Conservation (phyloP, 2,797 vertebrate genomes). For the Tachyglossus aculeatus region DNA sequence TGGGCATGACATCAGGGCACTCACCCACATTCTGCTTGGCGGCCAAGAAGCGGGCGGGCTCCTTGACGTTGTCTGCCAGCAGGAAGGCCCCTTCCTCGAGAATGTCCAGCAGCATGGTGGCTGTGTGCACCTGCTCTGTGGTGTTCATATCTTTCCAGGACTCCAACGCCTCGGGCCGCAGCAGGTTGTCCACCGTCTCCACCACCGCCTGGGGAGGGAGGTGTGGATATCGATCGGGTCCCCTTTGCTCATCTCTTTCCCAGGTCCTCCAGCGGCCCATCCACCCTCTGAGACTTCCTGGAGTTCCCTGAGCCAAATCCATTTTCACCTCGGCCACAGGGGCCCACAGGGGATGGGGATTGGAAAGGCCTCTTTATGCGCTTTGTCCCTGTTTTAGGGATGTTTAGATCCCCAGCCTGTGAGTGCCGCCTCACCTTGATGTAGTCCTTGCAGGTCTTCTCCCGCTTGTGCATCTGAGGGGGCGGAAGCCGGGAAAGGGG, state of each 20-base stretch:
- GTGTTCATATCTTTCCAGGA: slow-evolving; percentile 96
- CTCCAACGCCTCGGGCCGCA: slow-evolving; percentile 87
- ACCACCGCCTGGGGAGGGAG: slow-evolving; percentile 83
- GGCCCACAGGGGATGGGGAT: no score
- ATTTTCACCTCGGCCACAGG: no score
- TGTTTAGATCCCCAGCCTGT: background rate
- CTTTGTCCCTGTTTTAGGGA: no score
- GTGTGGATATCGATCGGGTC: no score
- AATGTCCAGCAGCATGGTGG: slow-evolving; percentile 93
- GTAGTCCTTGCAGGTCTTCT: slow-evolving; percentile 90
- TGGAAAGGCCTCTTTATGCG: no score
- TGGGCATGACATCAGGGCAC: background rate
- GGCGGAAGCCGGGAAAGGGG: background rate
- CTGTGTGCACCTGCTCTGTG: slow-evolving; percentile 92
- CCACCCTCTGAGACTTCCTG: no score
- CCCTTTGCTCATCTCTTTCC: no score
- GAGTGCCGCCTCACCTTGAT: slow-evolving; percentile 81
- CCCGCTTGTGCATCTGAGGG: slow-evolving; percentile 88
- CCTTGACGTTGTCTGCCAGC: slow-evolving; percentile 92
- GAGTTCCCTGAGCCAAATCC: background rate
- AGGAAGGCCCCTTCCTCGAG: slow-evolving; percentile 94
- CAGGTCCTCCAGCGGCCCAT: no score
- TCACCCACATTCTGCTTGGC: slow-evolving; percentile 76
- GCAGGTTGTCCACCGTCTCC: slow-evolving; percentile 91
- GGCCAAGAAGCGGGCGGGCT: slow-evolving; percentile 77